Conservation (phyloP, 2,888 invertebrate genomes). For the Amaurobius ferox region DNA sequence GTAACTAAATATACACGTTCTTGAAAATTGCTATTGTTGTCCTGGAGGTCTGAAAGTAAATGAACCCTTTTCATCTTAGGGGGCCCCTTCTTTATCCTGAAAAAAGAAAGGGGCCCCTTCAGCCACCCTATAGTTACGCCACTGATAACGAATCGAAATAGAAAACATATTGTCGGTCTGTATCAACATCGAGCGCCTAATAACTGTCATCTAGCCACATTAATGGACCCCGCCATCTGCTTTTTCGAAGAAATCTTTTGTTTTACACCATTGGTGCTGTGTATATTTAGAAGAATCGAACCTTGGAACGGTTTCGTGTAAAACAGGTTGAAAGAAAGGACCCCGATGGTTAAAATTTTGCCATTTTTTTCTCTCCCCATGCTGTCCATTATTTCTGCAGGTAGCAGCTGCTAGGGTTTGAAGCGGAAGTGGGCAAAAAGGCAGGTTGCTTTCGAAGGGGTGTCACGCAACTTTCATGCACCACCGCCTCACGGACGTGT, state of each 20-base stretch:
- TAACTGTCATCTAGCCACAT: slow-evolving; percentile 11
- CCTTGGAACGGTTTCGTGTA: background rate
- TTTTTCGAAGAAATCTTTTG: background rate
- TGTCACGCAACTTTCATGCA: slow-evolving; percentile 47
- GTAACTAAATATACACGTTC: too few species aligned
- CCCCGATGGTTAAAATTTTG: slow-evolving; percentile 1
- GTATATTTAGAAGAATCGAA: background rate
- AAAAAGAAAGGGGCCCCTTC: too few species aligned
- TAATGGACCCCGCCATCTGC: background rate
- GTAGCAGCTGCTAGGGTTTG: slow-evolving; percentile 3
- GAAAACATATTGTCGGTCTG: background rate
- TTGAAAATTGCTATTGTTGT: too few species aligned
- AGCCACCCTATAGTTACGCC: background rate
- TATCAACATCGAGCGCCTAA: background rate
- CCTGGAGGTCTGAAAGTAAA: too few species aligned
- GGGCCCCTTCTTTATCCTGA: too few species aligned
- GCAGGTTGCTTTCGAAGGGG: background rate
- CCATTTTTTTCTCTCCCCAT: background rate
- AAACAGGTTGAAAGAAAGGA: slow-evolving; percentile 2
- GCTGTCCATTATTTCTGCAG: slow-evolving; percentile 2
- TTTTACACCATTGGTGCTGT: background rate
- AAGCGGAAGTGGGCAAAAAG: slow-evolving; percentile 18
- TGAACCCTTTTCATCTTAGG: too few species aligned
- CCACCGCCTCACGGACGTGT: slow-evolving; percentile 54
- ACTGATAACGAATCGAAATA: background rate